phyloP scores from a whole-genome alignment of 23 tunicate genomes.

The Trididemnum nubilum region DNA sequence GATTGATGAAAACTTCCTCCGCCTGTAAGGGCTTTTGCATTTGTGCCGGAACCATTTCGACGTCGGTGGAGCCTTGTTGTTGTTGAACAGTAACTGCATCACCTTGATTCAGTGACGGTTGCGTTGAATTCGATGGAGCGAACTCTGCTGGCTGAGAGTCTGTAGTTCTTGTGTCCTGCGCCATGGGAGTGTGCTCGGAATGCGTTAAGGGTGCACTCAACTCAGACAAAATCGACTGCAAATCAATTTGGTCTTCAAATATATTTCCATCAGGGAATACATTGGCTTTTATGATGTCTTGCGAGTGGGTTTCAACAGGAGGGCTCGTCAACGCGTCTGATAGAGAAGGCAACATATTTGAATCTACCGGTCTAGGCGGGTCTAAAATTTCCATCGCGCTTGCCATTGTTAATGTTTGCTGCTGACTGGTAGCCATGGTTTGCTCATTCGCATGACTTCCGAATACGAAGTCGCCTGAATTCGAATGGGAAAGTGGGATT shows the following conservation, averaged over 20 bases:
- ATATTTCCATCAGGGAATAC: conserved; percentile 11
- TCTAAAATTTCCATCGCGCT: conserved; percentile 40
- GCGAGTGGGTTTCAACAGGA: background rate
- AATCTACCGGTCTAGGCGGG: background rate
- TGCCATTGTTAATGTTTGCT: conserved; percentile 5
- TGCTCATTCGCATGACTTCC: background rate
- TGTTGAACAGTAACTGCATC: background rate
- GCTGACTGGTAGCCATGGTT: conserved; percentile 18
- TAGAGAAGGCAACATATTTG: conserved; percentile 4
- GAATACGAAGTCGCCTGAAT: background rate
- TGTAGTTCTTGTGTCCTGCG: background rate
- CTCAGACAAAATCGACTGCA: conserved; percentile 40
- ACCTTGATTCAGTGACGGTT: background rate
- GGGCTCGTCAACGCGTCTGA: background rate
- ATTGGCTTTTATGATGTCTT: background rate
- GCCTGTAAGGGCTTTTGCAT: background rate
- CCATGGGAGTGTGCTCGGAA: background rate
- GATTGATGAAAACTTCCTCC: background rate
- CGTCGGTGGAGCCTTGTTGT: background rate
- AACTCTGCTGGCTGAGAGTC: background rate
- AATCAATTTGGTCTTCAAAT: conserved; percentile 5
- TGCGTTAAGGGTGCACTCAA: background rate
- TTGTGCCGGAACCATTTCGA: conserved; percentile 10
- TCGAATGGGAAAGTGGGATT: background rate
- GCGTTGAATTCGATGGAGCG: background rate